Evolutionary conservation across 2,113 vertebrate species (phyloP).

Genomic region (Thamnophis sirtalis): DNA sequence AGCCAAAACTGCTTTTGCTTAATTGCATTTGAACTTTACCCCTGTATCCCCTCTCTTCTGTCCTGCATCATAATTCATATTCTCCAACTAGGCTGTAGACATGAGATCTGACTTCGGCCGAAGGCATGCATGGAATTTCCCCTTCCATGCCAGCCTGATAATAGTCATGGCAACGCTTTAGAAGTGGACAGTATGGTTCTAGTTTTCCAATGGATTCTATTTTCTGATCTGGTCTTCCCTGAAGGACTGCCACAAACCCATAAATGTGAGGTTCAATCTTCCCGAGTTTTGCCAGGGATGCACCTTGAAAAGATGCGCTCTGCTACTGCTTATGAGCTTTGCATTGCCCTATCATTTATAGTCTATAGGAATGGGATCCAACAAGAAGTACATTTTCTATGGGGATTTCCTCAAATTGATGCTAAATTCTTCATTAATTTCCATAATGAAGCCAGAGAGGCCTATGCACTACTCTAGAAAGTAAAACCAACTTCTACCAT

Average conservation of each 20-base stretch:
- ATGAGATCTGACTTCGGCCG: no score
- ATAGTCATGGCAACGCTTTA: no score
- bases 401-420: neutral
- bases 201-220: neutral
- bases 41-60: no score
- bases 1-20: no score
- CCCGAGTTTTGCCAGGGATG: neutral
- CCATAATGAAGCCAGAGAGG: neutral
- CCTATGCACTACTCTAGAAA: neutral
- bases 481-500: neutral
- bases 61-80: no score
- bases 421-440: neutral
- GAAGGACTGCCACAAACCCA: neutral
- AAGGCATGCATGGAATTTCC: no score
- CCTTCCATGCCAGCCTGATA: no score
- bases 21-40: no score
- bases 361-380: neutral
- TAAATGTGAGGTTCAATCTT: neutral
- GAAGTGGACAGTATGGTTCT: no score
- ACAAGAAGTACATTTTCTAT: neutral
- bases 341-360: neutral
- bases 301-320: neutral
- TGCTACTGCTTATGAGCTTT: neutral
- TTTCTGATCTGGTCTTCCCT: neutral
- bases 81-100: no score